phyloP scores from a whole-genome alignment of 2,113 vertebrate genomes.

The Tachycineta bicolor region DNA sequence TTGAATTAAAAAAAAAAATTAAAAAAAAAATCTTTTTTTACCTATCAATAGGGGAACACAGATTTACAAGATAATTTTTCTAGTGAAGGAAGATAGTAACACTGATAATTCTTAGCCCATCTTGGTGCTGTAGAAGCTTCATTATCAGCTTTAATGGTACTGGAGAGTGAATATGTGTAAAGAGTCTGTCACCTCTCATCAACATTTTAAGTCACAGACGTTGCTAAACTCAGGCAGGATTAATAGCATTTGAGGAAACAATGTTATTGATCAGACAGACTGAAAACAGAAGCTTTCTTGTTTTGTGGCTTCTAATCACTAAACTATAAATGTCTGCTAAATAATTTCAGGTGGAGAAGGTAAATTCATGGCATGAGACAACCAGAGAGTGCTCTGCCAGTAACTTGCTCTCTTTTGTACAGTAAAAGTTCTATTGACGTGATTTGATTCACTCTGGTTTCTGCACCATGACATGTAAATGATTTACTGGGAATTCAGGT shows the following conservation, averaged over 20 bases:
- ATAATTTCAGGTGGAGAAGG: background rate
- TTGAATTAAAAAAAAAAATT: background rate
- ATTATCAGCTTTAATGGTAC: background rate
- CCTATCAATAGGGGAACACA: background rate
- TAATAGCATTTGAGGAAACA: background rate
- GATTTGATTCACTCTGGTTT: background rate
- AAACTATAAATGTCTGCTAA: background rate
- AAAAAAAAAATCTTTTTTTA: background rate
- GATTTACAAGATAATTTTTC: background rate
- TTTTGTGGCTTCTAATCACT: background rate
- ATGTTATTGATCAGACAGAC: background rate
- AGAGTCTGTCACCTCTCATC: background rate
- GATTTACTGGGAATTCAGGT: background rate
- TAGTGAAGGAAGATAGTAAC: background rate
- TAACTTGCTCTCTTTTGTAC: background rate
- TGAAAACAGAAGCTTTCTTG: background rate
- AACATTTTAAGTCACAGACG: background rate
- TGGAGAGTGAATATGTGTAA: background rate
- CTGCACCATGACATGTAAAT: background rate
- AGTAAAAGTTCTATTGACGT: background rate
- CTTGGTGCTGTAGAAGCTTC: background rate
- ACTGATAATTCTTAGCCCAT: background rate
- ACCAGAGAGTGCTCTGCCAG: background rate
- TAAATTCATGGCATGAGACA: background rate
- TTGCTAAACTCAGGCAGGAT: background rate